Evolutionary conservation across 2,888 invertebrate genomes (phyloP), one percentile per base, ranked within the genome.

Genomic region (Macrophya alboannulata): DNA sequence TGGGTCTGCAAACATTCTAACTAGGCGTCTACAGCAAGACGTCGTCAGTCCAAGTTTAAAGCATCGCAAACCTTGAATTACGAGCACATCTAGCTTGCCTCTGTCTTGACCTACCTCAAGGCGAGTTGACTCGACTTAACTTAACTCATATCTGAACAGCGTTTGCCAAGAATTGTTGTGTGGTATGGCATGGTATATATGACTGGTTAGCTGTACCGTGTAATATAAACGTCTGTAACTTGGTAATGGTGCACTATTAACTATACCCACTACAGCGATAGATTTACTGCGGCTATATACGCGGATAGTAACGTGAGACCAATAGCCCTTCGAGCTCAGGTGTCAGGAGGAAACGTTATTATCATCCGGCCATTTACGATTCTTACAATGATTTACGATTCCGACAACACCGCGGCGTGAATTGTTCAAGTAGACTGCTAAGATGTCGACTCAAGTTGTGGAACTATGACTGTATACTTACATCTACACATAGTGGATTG

Each of bases 61-160:
- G 72, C 43, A 45, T 45, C 43, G 9, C 72, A 45, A 74, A 21
- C 45, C 43, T 45, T 74, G 72, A 74, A 74, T 74, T 74, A 74
- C 72, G 72, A 45, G 72, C 72, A 45, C 21, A 74, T 74, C 72
- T 74, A 74, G 45, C 21, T 74, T 21, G 21, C 72, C 45, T 74
- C 72, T 45, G 43, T n/a, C 43, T 45, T 45, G 43, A 72, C 72
- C 45, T 45, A 25, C 17, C 10, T n/a, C n/a, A 71, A 71, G 71
- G 8, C 71, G 71, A 71, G 17, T 40, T 17, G n/a, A 40, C 37
- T 40, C 71, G 40, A 17, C 62, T 71, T 1, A 12, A 62, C 62
- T 62, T 25, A 72, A 74, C 72, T 74, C 43, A 45, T 45, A 74
- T 45, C 72, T 74, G 21, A 45, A 74, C 21, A 25, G 45, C 45